Evolutionary conservation across 2,888 invertebrate genomes (phyloP).

Genomic region (Megamerina dolium): DNA sequence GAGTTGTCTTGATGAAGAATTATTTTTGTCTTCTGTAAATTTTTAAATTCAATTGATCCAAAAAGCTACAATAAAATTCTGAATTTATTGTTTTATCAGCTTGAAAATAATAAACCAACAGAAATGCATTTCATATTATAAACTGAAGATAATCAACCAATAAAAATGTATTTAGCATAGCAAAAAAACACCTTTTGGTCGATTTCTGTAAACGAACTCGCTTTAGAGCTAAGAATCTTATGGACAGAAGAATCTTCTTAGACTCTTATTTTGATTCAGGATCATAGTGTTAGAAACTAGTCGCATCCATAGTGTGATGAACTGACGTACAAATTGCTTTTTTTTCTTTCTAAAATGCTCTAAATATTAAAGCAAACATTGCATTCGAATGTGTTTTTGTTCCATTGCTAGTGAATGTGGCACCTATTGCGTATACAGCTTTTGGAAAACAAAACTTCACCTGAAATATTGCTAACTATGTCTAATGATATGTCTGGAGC

Average conservation of each 20-base stretch:
- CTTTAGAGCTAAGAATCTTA: no score
- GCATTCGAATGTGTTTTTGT: neutral
- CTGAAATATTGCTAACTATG: neutral
- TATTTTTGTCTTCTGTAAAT: neutral
- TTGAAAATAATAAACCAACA: neutral
- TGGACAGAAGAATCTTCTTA: no score
- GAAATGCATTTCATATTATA: no score
- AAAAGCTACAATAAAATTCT: neutral
- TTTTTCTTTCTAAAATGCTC: neutral
- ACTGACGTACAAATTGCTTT: neutral
- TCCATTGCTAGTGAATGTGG: neutral
- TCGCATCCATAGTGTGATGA: neutral
- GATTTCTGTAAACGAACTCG: no score
- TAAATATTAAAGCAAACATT: neutral
- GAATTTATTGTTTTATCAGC: neutral
- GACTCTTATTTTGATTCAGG: neutral
- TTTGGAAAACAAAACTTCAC: neutral
- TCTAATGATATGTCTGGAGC: neutral
- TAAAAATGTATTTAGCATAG: no score
- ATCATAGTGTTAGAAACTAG: neutral
- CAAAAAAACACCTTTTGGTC: no score
- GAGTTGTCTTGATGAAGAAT: no score
- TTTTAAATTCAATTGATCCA: neutral
- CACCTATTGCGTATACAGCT: neutral
- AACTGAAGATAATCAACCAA: no score